phyloP scores from a whole-genome alignment of 2,797 vertebrate species.

The Serranus cabrilla region DNA sequence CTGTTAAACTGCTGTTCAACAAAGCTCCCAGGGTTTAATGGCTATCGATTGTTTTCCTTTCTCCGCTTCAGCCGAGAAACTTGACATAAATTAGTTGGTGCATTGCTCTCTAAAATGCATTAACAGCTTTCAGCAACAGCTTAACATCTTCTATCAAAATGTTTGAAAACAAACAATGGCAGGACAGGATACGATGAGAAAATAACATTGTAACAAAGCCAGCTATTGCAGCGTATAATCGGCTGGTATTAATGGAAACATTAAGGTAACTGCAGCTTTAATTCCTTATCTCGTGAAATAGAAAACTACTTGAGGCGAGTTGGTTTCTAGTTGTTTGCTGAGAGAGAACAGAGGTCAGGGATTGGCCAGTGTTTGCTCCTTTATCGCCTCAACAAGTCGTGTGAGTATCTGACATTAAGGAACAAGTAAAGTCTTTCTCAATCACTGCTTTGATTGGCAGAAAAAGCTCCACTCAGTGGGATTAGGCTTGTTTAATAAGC shows the following conservation, averaged over 20 bases:
- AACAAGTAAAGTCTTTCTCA: constrained; percentile 54
- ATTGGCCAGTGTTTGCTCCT: constrained; percentile 24
- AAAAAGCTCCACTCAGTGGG: constrained; percentile 53
- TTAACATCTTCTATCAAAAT: constrained; percentile 55
- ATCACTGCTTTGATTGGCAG: constrained; percentile 64
- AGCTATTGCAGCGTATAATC: not conserved
- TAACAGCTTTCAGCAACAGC: constrained; percentile 67
- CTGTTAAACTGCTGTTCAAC: constrained; percentile 79
- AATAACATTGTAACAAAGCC: not conserved
- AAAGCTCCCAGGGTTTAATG: constrained; percentile 80
- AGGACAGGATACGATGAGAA: constrained; percentile 28
- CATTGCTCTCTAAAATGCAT: constrained; percentile 65
- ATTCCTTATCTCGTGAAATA: constrained; percentile 55
- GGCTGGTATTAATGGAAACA: constrained; percentile 16
- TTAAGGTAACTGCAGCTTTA: constrained; percentile 29
- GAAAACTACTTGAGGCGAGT: constrained; percentile 32
- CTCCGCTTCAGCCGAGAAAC: constrained; percentile 73
- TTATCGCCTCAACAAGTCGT: constrained; percentile 49
- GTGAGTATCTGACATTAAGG: constrained; percentile 57
- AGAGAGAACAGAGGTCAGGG: constrained; percentile 62
- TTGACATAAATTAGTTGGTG: constrained; percentile 81
- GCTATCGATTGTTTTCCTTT: constrained; percentile 81
- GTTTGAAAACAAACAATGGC: constrained; percentile 38
- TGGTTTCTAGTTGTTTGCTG: constrained; percentile 51
- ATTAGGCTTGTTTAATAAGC: constrained; percentile 68